Evolutionary conservation across 2,113 vertebrate genomes (phyloP).

Genomic region (Rhinolophus ferrumequinum): DNA sequence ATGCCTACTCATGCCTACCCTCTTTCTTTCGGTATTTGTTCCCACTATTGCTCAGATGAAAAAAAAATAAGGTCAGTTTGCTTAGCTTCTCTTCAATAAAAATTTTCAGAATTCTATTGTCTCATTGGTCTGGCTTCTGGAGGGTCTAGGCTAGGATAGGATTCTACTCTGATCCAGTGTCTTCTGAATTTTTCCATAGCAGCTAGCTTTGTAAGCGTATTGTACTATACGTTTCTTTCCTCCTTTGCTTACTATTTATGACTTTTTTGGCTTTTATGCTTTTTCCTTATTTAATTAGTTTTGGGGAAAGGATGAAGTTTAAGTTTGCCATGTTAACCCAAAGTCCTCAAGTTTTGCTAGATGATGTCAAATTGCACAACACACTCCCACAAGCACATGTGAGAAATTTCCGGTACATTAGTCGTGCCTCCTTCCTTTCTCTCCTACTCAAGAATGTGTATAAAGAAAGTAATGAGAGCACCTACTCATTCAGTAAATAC

Average conservation of each 20-base stretch:
- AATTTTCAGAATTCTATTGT: not conserved
- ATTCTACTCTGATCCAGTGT: not conserved
- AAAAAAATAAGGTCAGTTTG: not conserved
- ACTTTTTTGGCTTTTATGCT: not conserved
- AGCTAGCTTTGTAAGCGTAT: not conserved
- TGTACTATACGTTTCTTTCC: not conserved
- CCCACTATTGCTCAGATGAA: not conserved
- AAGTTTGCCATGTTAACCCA: not conserved
- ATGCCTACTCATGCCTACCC: fast-evolving
- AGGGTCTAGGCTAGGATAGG: not conserved
- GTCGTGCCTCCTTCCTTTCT: not conserved
- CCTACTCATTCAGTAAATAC: not conserved
- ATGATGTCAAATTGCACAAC: not conserved
- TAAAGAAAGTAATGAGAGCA: not conserved
- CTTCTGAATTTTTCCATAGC: not conserved
- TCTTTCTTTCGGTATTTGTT: too few relatives aligned
- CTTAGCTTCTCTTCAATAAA: not conserved
- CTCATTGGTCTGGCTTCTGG: not conserved
- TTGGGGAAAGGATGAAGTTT: not conserved
- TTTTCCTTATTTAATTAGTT: not conserved
- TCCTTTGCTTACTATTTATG: not conserved
- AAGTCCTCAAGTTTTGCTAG: not conserved
- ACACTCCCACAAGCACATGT: not conserved
- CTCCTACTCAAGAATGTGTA: not conserved
- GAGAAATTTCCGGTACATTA: not conserved